Percentiles rank a stretch among this genome's conserved stretches.
These are phyloP conservation scores for Dasypolia templi DNA, from an alignment of 2,888 invertebrate species.

Conservation along the genomic window DNA sequence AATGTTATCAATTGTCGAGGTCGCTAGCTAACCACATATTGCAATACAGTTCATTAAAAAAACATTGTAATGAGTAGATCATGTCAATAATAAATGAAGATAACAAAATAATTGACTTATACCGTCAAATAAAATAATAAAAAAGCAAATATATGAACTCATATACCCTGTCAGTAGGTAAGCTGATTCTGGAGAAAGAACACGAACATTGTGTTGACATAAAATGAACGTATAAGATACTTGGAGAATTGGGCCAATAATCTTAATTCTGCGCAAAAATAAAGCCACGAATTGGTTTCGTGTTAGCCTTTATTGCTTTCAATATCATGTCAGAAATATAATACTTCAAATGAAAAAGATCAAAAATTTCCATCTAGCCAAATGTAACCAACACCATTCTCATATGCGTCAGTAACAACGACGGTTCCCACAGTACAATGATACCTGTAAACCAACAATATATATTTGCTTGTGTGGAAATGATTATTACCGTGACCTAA, in stretches of 20 bases:
- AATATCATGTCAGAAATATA: slow-evolving; percentile 8
- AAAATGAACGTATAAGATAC: slow-evolving; percentile 34
- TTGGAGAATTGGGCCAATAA: slow-evolving; percentile 46
- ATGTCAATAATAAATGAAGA: too few species aligned
- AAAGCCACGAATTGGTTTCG: slow-evolving; percentile 24
- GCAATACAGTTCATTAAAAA: too few species aligned
- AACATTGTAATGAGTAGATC: too few species aligned
- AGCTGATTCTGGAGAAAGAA: too few species aligned
- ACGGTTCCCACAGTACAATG: slow-evolving; percentile 57
- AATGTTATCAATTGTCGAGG: too few species aligned
- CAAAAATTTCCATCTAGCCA: not conserved
- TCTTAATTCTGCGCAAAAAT: slow-evolving; percentile 27
- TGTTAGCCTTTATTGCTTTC: slow-evolving; percentile 5
- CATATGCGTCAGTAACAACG: slow-evolving; percentile 21
- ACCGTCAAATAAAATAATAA: too few species aligned
- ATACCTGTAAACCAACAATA: slow-evolving; percentile 59
- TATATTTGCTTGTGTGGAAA: slow-evolving; percentile 64
- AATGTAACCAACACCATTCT: slow-evolving; percentile 46
- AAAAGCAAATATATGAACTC: too few species aligned
- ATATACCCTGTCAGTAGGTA: too few species aligned
- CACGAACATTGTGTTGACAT: too few species aligned
- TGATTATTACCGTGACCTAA: slow-evolving; percentile 70
- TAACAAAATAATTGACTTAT: too few species aligned
- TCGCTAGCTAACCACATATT: too few species aligned
- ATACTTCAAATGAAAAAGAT: slow-evolving; percentile 16